phyloP scores from a whole-genome alignment of 2,113 vertebrate genomes.

The Tiliqua scincoides region DNA sequence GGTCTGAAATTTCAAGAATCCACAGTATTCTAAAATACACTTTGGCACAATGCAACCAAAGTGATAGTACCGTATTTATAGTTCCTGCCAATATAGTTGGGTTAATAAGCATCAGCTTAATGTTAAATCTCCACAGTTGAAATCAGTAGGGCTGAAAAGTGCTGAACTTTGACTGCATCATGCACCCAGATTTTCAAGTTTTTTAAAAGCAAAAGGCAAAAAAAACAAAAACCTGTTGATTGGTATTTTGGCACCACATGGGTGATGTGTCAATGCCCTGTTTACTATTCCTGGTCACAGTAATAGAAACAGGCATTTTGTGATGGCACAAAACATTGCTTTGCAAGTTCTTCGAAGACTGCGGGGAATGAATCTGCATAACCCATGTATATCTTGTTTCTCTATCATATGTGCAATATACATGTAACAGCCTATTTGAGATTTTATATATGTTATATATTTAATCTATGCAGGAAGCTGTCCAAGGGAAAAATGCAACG shows the following conservation, averaged over 20 bases:
- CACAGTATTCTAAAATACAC: not conserved
- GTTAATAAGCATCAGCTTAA: too few species aligned
- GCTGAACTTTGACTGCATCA: not conserved
- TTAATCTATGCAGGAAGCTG: slow-evolving; percentile 24
- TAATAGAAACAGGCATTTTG: slow-evolving; percentile 34
- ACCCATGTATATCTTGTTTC: slow-evolving; percentile 11
- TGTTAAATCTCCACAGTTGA: not conserved
- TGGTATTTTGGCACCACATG: slow-evolving; percentile 15
- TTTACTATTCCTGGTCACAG: slow-evolving; percentile 12
- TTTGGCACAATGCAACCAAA: not conserved
- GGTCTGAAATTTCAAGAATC: not conserved
- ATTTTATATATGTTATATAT: not conserved
- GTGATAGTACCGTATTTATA: not conserved
- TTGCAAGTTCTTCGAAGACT: slow-evolving; percentile 39
- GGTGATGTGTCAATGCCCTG: not conserved
- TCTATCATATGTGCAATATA: slow-evolving; percentile 21
- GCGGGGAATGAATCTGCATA: slow-evolving; percentile 19
- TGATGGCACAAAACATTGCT: slow-evolving; percentile 32
- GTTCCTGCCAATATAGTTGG: not conserved
- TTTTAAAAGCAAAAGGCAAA: not conserved
- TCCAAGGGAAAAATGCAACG: slow-evolving; percentile 38
- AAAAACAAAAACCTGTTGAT: not conserved
- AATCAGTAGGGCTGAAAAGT: not conserved
- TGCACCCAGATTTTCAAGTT: not conserved
- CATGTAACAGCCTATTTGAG: slow-evolving; percentile 14